phyloP scores from a whole-genome alignment of 2,888 invertebrate genomes.

The Dryocosmus kuriphilus region DNA sequence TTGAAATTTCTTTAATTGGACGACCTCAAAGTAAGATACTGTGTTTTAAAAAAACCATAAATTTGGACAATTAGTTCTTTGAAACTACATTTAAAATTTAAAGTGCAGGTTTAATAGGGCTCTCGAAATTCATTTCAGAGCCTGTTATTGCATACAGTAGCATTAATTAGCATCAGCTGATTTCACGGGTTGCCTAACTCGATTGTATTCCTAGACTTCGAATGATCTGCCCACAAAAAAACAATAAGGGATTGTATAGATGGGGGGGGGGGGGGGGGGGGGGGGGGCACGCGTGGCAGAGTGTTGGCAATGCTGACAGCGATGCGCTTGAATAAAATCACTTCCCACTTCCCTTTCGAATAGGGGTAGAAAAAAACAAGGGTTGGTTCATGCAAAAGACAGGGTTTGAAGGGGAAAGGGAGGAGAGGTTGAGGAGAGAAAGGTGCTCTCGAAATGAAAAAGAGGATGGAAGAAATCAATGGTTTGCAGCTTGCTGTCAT shows the following conservation, averaged over 20 bases:
- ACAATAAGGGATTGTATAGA: conserved; percentile 31
- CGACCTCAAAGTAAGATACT: too few relatives aligned
- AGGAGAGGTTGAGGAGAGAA: background rate
- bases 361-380: conserved; percentile 29
- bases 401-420: background rate
- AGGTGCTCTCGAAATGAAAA: background rate
- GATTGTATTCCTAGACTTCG: conserved; percentile 13
- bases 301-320: conserved; percentile 28
- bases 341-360: conserved; percentile 2
- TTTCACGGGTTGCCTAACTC: background rate
- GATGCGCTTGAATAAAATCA: conserved; percentile 25
- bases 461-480: conserved; percentile 39
- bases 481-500: conserved; percentile 25
- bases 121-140: background rate
- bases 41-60: background rate
- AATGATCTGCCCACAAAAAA: conserved; percentile 21
- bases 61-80: background rate
- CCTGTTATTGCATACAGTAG: background rate
- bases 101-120: background rate
- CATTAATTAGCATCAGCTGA: conserved; percentile 28
- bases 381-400: conserved; percentile 8
- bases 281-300: conserved; percentile 9
- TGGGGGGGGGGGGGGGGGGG: background rate
- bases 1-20: too few relatives aligned
- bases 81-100: background rate